A percentile compares a stretch with the other conserved stretches of the same genome.
phyloP scores from a whole-genome alignment of 1,140 invertebrate species.

The Pogonognathellus flavescens region DNA sequence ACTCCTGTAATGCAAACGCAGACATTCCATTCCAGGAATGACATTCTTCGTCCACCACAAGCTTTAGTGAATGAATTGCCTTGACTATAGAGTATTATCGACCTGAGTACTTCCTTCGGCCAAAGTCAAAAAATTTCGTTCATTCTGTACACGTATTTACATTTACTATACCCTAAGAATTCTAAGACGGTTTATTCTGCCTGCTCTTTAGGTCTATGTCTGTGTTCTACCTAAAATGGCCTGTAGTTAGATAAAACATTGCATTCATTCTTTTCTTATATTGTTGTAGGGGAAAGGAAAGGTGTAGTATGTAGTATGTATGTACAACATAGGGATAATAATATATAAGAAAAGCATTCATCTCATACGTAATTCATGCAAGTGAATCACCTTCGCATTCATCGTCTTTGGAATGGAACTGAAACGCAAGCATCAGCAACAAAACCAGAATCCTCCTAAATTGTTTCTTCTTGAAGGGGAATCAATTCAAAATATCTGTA shows the following conservation, averaged over 20 bases:
- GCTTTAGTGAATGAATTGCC: conserved; percentile 14
- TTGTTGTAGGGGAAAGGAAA: no score
- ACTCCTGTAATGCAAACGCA: not conserved
- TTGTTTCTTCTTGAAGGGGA: conserved; percentile 31
- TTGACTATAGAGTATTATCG: conserved; percentile 17
- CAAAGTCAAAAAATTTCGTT: not conserved
- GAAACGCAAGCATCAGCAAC: conserved; percentile 12
- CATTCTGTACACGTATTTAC: conserved; percentile 21
- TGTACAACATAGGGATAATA: no score
- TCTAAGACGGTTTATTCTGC: not conserved
- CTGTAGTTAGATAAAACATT: no score
- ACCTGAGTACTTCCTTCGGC: not conserved
- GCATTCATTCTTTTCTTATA: no score
- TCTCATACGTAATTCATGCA: not conserved
- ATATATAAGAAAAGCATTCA: no score
- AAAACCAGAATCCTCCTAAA: conserved; percentile 17
- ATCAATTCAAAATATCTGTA: conserved; percentile 30
- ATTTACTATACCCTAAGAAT: conserved; percentile 8
- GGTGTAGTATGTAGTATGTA: no score
- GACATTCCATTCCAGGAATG: conserved; percentile 43
- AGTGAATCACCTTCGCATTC: conserved; percentile 14
- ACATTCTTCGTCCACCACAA: conserved; percentile 44
- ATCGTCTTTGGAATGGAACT: conserved; percentile 11
- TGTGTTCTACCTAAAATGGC: no score
- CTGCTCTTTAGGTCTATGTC: not conserved